Conservation (phyloP, 2,797 vertebrate species). For the Fratercula arctica region DNA sequence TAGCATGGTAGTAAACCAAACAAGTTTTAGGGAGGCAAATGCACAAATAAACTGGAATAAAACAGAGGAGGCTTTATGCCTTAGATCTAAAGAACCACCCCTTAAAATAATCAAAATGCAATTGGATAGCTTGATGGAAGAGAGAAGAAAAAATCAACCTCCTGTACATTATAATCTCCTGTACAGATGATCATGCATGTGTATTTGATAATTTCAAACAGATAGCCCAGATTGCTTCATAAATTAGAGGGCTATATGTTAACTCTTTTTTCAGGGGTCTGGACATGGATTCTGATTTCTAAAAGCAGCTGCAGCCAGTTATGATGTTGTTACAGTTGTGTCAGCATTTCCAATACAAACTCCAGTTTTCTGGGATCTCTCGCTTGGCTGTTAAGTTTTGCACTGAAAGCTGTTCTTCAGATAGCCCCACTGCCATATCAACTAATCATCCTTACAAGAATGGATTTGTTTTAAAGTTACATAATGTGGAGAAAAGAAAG, state of each 20-base stretch:
- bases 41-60: slow-evolving; percentile 45
- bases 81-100: slow-evolving; percentile 31
- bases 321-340: slow-evolving; percentile 51
- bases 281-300: slow-evolving; percentile 32
- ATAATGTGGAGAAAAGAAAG: neutral
- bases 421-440: neutral
- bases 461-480: slow-evolving; percentile 30
- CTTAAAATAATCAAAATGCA: slow-evolving; percentile 49
- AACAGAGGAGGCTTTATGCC: slow-evolving; percentile 21
- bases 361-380: slow-evolving; percentile 52
- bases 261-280: slow-evolving; percentile 25
- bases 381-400: slow-evolving; percentile 48
- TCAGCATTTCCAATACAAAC: slow-evolving; percentile 67
- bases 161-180: neutral
- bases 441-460: slow-evolving; percentile 10
- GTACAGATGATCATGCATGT: neutral
- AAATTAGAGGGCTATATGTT: neutral
- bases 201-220: slow-evolving; percentile 19
- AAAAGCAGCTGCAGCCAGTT: slow-evolving; percentile 56
- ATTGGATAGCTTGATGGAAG: slow-evolving; percentile 17
- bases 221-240: neutral
- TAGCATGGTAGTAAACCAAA: slow-evolving; percentile 60
- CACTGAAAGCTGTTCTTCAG: slow-evolving; percentile 32
- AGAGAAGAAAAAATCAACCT: neutral
- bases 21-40: slow-evolving; percentile 55